A percentile compares a stretch with the other conserved stretches of the same genome.
Conservation (phyloP, 2,797 vertebrate genomes). For the Diceros bicornis region DNA sequence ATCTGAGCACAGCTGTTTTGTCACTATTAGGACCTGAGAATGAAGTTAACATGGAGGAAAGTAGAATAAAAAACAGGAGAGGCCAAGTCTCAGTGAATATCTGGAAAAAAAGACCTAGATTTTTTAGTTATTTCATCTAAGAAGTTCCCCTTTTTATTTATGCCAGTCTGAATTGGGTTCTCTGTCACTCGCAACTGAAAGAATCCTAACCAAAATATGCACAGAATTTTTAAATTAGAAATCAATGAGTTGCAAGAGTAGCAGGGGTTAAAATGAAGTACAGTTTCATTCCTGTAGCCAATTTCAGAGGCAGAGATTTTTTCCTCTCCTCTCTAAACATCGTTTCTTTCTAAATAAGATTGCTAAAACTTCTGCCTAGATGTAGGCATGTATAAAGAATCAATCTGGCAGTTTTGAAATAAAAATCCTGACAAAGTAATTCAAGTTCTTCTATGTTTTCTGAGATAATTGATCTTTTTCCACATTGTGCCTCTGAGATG, state of each 20-base stretch:
- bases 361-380: slow-evolving; percentile 44
- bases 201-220: slow-evolving; percentile 23
- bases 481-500: slow-evolving; percentile 28
- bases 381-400: slow-evolving; percentile 57
- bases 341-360: slow-evolving; percentile 70
- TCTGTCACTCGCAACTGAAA: slow-evolving; percentile 11
- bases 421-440: slow-evolving; percentile 67
- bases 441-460: slow-evolving; percentile 64
- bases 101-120: neutral
- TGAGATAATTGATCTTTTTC: slow-evolving; percentile 64
- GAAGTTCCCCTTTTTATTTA: slow-evolving; percentile 26
- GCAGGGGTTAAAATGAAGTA: slow-evolving; percentile 60
- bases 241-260: slow-evolving; percentile 21
- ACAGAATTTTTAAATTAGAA: slow-evolving; percentile 48
- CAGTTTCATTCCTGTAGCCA: slow-evolving; percentile 41
- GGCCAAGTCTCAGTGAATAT: neutral
- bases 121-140: slow-evolving; percentile 2
- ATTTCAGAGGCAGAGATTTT: slow-evolving; percentile 33
- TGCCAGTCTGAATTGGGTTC: slow-evolving; percentile 13
- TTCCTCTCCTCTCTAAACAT: neutral
- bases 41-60: neutral
- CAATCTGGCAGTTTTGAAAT: slow-evolving; percentile 73
- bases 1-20: neutral
- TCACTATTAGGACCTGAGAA: neutral
- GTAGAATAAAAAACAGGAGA: neutral